Base-by-base conservation (phyloP, 2,888 invertebrate genomes). In the Frankliniella intonsa region DNA sequence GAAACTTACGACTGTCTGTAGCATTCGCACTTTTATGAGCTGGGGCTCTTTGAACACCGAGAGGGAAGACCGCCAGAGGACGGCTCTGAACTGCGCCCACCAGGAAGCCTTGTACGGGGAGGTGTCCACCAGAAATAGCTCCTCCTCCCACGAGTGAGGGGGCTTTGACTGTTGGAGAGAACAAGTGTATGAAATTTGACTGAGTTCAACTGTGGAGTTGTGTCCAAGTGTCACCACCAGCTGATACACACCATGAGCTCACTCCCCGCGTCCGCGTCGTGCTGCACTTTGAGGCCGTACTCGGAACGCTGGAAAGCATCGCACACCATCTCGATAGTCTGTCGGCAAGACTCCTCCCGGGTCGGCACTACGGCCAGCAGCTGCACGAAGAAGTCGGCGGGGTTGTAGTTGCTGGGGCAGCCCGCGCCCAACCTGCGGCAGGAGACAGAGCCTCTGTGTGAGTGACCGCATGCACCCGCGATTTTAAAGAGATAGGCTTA, bases 341-440 rank as follows among this genome's bases (percentile, higher is more conserved):
- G 92, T 80, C 93, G 90, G 80, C 96, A 97, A 12, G 93, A 92
- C 80, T 92, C 91, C 87, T 97, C 97, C 19, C 93, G 90, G 0
- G 94, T 95, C 0, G 97, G 97, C 0, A 94, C 92, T 1, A 97
- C 93, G 0, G 97, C 96, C 84, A 98, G 88, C 3, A 95, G 92
- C 87, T 97, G 95, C 81, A 98, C 94, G 88, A 94, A 97, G 88
- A 95, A 96, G 88, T 98, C 98, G 0, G 97, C 97, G 3, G 97
- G 97, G 87, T 97, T 98, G 89, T 95, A 97, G 87, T 97, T 97
- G 7, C 91, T 92, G 0, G 97, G 97, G 87, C 96, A 96, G 0
- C 93, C 92, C 17, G 94, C 94, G 49, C 95, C 95, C 85, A 95
- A 88, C 55, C 96, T 96, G 85, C 55, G 87, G 62, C 14, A 3